Base-by-base conservation (phyloP, 2,113 vertebrate genomes). In the Junco hyemalis region DNA sequence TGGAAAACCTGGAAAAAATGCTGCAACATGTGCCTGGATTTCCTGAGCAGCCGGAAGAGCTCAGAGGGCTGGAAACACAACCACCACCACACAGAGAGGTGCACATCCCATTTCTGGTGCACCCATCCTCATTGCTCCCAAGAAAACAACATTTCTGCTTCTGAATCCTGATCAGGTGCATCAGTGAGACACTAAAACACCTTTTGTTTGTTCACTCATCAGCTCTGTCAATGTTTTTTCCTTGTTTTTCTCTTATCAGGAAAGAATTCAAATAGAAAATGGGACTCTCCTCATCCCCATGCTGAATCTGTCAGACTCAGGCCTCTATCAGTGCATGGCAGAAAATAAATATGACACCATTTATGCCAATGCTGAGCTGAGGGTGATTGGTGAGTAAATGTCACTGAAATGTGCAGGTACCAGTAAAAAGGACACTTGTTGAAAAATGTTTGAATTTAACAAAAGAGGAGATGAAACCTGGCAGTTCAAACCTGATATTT, bases 281-380 rank as follows among this genome's bases (percentile, higher is more conserved):
- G 98, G 98, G 29, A 98, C 96, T 72, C 97, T 99, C 71, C 95
- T 94, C 84, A 98, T 99, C 91, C 96, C 97, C n/a, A 90, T 90
- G 96, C 96, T 99, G 73, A 98, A 97, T 51, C 76, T 98, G 82
- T 97, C 97, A 35, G 99, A 99, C 86, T 99, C 99, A 23, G 99
- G 99, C 47, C 97, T 99, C 97, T 99, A 99, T 97, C 99, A 99
- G 85, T 99, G 99, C 29, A 96, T 99, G 78, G 98, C 99, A 56
- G 98, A 99, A 96, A 99, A 99, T 71, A 97, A 98, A 81, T 96
- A 98, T 4, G 97, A 97, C 63, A 96, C 97, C 4, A 97, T 99
- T 84, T 98, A 99, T 90, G 98, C 98, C 91, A 99, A 97, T 11
- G 98, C 98, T 33, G 99, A 99, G 93, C 96, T 99, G 88, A 98